Percentiles rank a stretch among this genome's conserved stretches.
These are phyloP conservation scores for Galemys pyrenaicus DNA, from an alignment of 2,113 vertebrate species.

Conservation along the genomic window DNA sequence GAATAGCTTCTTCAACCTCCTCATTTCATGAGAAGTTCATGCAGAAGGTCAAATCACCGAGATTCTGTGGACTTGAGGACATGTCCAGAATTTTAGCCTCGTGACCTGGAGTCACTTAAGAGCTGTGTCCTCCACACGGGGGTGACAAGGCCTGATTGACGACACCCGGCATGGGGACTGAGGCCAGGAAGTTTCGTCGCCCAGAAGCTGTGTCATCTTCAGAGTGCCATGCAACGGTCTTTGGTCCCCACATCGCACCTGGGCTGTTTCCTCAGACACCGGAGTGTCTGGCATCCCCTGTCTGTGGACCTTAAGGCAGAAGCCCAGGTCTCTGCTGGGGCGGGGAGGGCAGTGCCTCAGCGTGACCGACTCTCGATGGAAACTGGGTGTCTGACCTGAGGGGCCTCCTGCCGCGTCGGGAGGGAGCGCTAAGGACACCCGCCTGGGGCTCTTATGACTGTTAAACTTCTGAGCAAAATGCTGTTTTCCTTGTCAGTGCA, in stretches of 20 bases:
- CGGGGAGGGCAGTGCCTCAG: too few relatives aligned
- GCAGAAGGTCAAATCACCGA: background rate
- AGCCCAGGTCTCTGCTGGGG: background rate
- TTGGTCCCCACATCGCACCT: background rate
- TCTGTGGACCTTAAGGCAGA: background rate
- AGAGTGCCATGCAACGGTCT: background rate
- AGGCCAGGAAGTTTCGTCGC: background rate
- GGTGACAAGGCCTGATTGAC: background rate
- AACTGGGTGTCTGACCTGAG: background rate
- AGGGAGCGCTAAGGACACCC: background rate
- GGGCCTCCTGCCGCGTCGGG: background rate
- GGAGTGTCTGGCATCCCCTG: accelerated
- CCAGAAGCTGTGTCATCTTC: background rate
- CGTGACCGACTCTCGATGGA: background rate
- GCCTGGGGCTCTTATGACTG: background rate
- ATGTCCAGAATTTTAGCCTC: background rate
- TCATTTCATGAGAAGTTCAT: too few relatives aligned
- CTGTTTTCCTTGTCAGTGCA: background rate
- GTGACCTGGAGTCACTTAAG: background rate
- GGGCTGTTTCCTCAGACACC: background rate
- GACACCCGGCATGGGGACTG: background rate
- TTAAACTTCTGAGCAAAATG: background rate
- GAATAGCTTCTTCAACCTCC: background rate
- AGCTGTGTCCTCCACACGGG: background rate
- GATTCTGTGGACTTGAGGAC: background rate